Base-by-base conservation (phyloP, 2,888 invertebrate genomes). In the Drosophila buzzatii region DNA sequence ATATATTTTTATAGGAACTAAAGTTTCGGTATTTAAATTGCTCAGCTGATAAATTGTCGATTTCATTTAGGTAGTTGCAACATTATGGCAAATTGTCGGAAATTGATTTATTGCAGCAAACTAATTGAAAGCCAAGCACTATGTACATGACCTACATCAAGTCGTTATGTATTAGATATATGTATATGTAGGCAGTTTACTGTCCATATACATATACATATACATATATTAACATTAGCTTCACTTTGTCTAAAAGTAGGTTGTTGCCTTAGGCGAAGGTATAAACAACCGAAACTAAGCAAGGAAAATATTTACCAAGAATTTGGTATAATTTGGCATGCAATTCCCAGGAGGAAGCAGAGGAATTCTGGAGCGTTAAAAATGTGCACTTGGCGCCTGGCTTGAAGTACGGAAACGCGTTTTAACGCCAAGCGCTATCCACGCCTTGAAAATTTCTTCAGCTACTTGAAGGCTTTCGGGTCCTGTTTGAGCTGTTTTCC, bases 371-470 rank as follows among this genome's bases (percentile, higher is more conserved):
- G 52, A 33, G 14, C 60, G 59, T 47, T 60, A 52, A 78, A 78
- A 81, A 81, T 81, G 82, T 81, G 61, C 82, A 73, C 55, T 81
- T 78, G 59, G 47, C 79, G 73, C 82, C 78, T 58, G 18, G 27
- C 42, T 56, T 27, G 58, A 72, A 56, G 63, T 72, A 63, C 39
- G 67, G 42, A 72, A 78, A 64, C 78, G 67, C 77, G 81, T 77
- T 81, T 37, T 27, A 31, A 27, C 59, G 45, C 59, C 55, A n/a
- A 23, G 12, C 14, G 14, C 49, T 9, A 8, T 33, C 12, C 23
- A 37, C 35, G 14, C 27, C 56, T 4, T 4, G 2, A 39, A 63
- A 57, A 55, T 18, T 31, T 27, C 16, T 39, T 49, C 27, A 44
- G 55, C 58, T 73, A 33, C 65, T 65, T 49, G 72, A 58, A 41